Evolutionary conservation across 2,113 vertebrate species (phyloP).

Genomic region (Meleagris gallopavo): DNA sequence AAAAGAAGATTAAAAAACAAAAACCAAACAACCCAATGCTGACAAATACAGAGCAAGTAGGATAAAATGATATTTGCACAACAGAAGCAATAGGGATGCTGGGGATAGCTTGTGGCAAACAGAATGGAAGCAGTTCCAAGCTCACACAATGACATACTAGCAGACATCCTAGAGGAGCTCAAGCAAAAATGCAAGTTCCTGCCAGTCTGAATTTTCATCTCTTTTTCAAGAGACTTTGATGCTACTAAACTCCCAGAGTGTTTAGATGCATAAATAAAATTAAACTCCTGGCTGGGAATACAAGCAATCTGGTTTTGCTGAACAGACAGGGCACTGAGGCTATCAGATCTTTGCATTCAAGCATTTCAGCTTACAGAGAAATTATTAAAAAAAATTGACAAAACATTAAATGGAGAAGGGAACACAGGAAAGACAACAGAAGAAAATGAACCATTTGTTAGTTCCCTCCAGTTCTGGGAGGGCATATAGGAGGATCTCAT

Average conservation of each 20-base stretch:
- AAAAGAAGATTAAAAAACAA: background rate
- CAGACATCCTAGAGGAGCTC: background rate
- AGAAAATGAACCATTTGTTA: background rate
- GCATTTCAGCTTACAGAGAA: background rate
- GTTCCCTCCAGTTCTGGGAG: background rate
- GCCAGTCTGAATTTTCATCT: background rate
- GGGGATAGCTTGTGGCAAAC: background rate
- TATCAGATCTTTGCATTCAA: background rate
- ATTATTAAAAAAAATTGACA: background rate
- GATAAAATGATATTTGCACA: background rate
- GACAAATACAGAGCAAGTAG: background rate
- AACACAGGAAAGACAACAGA: background rate
- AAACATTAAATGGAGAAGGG: background rate
- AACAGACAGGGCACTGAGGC: background rate
- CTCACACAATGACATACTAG: accelerated
- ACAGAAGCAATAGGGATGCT: background rate
- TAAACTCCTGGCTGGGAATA: background rate
- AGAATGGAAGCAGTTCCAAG: background rate
- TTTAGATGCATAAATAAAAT: background rate
- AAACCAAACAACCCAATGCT: background rate
- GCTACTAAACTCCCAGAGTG: background rate
- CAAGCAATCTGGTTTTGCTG: background rate
- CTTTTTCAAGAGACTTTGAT: background rate
- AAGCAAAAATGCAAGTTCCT: background rate
- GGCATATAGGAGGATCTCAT: background rate